Percentiles rank a stretch among this genome's conserved stretches.
phyloP scores from a whole-genome alignment of 2,888 invertebrate species.

The Andrena camellia region DNA sequence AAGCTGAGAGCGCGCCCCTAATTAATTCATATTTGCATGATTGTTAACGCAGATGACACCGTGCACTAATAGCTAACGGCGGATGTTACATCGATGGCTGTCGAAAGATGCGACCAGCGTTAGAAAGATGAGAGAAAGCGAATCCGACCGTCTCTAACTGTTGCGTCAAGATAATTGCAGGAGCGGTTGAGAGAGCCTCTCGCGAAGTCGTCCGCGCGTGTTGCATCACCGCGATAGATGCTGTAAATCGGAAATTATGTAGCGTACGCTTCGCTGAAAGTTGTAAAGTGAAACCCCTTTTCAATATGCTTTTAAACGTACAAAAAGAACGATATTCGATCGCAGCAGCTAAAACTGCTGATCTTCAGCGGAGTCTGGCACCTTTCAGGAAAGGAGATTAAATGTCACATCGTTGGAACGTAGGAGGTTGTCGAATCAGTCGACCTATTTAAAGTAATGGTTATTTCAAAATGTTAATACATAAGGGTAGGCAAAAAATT shows the following conservation, averaged over 20 bases:
- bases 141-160: slow-evolving; percentile 55
- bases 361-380: background rate
- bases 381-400: background rate
- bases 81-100: slow-evolving; percentile 21
- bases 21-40: background rate
- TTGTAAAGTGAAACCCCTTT: background rate
- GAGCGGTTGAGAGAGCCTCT: slow-evolving; percentile 41
- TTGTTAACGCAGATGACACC: slow-evolving; percentile 7
- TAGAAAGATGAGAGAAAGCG: slow-evolving; percentile 71
- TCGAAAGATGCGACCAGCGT: slow-evolving; percentile 42
- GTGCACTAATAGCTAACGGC: background rate
- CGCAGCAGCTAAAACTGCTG: background rate
- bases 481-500: too few species aligned
- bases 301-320: background rate
- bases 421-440: too few species aligned
- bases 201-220: slow-evolving; percentile 35
- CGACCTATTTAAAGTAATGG: too few species aligned
- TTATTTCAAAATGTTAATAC: too few species aligned
- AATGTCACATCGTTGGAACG: too few species aligned
- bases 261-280: background rate
- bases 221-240: slow-evolving; percentile 46
- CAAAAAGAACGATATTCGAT: background rate
- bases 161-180: slow-evolving; percentile 71
- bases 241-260: slow-evolving; percentile 34
- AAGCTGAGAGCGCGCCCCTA: background rate